Evolutionary conservation across 2,888 invertebrate species (phyloP), one percentile per base, ranked within the genome.

Genomic region (Dasysyrphus albostriatus): DNA sequence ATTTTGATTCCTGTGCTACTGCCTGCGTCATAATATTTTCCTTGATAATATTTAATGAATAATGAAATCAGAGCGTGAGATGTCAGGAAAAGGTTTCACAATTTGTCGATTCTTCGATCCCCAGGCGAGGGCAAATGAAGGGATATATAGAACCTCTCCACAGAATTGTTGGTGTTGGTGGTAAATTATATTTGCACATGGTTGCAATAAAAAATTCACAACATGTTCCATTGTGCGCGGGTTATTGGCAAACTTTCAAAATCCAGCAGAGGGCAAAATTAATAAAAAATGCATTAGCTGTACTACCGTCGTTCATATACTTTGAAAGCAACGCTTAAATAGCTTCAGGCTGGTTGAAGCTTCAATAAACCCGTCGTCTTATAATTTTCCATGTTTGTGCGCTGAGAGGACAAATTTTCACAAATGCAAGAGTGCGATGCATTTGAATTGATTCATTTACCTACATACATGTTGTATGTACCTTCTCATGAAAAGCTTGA

Each of bases 161-260:
- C 78, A 59, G 47, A 34, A 78, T 87, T 87, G 73, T 79, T 75
- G 78, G 78, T 78, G 82, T 82, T 79, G 72, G 75, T 83, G 78
- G 83, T 83, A 83, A 87, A 87, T 83, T 78, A 87, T 87, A 83
- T 87, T 87, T 87, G 79, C 78, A 74, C 87, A 87, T 78, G 83
- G 74, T 78, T 83, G 78, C 72, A 65, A 87, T 87, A 87, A 79
- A 87, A 85, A 87, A 87, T 83, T 75, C 87, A 87, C 65, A 74
- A 77, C 85, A 77, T 85, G 74, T 74, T 85, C 54, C 74, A 77
- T 82, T 85, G 82, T 82, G 82, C 73, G 51, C 82, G 77, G 77
- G 61, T 81, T 85, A 81, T 81, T 85, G 81, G 85, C 81, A 85
- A 85, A 82, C 85, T 85, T 82, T 85, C 85, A 81, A 85, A 85